Evolutionary conservation across 2,797 vertebrate species (phyloP).

Genomic region (Macropus fuliginosus): DNA sequence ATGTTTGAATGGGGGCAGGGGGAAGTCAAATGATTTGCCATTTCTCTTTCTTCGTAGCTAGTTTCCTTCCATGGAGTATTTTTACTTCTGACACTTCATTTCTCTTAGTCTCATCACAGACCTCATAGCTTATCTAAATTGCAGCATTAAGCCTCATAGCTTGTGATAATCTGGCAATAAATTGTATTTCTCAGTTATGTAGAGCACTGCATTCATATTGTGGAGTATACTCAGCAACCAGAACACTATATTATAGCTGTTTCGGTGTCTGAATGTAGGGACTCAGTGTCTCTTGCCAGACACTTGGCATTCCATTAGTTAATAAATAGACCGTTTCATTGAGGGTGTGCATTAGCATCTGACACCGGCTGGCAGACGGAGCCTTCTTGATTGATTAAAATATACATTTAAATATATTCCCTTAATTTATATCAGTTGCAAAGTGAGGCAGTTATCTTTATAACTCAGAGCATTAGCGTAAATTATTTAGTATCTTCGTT

Average conservation of each 20-base stretch:
- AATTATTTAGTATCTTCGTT: conserved; percentile 82
- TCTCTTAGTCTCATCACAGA: conserved; percentile 6
- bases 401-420: conserved; percentile 83
- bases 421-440: conserved; percentile 83
- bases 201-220: background rate
- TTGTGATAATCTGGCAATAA: conserved; percentile 26
- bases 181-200: background rate
- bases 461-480: conserved; percentile 81
- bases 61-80: background rate
- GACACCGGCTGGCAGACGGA: conserved; percentile 77
- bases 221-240: background rate
- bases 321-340: conserved; percentile 80
- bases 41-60: background rate
- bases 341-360: conserved; percentile 78
- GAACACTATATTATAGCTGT: background rate
- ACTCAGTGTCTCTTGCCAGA: conserved; percentile 33
- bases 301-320: conserved; percentile 79
- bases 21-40: background rate
- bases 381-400: conserved; percentile 83
- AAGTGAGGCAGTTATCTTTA: conserved; percentile 82
- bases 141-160: background rate
- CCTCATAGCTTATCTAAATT: conserved; percentile 7
- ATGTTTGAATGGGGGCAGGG: background rate
- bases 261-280: conserved; percentile 38
- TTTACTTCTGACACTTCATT: background rate